phyloP scores from a whole-genome alignment of 2,113 vertebrate species.

The Odocoileus virginianus region DNA sequence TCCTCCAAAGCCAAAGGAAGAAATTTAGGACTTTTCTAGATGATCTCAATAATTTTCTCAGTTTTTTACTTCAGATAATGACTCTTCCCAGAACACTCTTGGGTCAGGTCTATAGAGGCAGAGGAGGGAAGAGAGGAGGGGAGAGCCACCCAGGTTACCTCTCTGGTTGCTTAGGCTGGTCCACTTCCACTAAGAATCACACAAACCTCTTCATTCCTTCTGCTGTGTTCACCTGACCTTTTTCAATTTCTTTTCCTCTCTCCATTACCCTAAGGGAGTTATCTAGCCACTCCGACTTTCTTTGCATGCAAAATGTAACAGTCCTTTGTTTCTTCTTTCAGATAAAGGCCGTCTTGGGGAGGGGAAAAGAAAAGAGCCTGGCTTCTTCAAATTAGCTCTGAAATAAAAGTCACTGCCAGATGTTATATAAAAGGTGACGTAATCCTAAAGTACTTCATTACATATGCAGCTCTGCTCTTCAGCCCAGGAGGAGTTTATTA shows the following conservation, averaged over 20 bases:
- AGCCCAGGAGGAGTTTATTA: conserved; percentile 83
- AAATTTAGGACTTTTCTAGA: background rate
- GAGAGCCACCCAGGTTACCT: conserved; percentile 39
- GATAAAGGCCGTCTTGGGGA: conserved; percentile 67
- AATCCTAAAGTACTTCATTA: conserved; percentile 83
- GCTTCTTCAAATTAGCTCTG: conserved; percentile 77
- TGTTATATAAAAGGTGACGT: conserved; percentile 85
- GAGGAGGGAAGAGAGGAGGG: background rate
- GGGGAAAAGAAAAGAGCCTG: conserved; percentile 53
- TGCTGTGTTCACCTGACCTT: conserved; percentile 61
- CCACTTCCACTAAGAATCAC: conserved; percentile 59
- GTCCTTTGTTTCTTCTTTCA: conserved; percentile 68
- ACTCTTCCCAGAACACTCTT: background rate
- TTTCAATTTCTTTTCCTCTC: conserved; percentile 63
- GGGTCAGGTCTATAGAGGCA: background rate
- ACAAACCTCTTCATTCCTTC: conserved; percentile 56
- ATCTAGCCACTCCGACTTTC: conserved; percentile 52
- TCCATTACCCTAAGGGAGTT: conserved; percentile 51
- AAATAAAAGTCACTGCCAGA: conserved; percentile 81
- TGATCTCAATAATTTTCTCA: conserved; percentile 24
- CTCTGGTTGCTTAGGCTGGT: conserved; percentile 22
- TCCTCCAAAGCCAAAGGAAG: background rate
- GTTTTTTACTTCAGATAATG: background rate
- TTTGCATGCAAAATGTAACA: conserved; percentile 70
- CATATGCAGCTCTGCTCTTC: conserved; percentile 80